Base-by-base conservation (phyloP, 23 tunicate genomes). In the Ascidia mentula region DNA sequence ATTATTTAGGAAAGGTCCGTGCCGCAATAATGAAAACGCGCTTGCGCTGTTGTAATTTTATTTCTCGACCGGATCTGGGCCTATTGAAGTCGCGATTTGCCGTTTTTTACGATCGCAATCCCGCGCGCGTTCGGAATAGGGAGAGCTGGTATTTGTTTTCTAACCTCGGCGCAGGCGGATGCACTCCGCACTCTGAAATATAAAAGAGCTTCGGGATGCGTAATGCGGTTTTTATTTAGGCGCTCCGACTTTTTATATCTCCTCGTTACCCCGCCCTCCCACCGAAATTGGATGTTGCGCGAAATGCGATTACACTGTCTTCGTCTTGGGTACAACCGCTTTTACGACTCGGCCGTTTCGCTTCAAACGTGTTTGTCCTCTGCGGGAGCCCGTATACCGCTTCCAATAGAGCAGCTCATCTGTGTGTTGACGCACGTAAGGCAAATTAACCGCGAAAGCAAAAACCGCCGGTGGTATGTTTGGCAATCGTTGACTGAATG, bases 261-360 rank as follows among this genome's bases (percentile, higher is more conserved):
- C 65, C 65, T 53, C 65, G 24, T 53, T 53, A 53, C 65, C 65
- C 24, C 24, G 65, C 65, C 65, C n/a, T 26, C 65, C 65, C 65
- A 28, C 65, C 65, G 65, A 53, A 53, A 53, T 53, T 53, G 65
- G 13, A 53, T 53, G 65, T 53, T 53, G 65, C 65, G 65, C 65
- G 13, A 53, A 53, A 53, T 53, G 65, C 13, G 65, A 53, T 53
- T 53, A 53, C 24, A 26, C 65, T 26, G 28, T 53, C 13, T 26
- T 28, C 13, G 28, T 26, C 22, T 28, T 26, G 65, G 24, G 22
- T 9, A 28, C 65, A 28, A 9, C 65, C n/a, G 7, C 22, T 53
- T 53, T 53, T 53, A 6, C 24, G 65, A 9, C 28, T n/a, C n/a
- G 15, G 53, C 53, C 12, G 53, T 42, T 42, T 42, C 53, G 53